phyloP scores from a whole-genome alignment of 2,113 vertebrate species.

The Myocastor coypus region DNA sequence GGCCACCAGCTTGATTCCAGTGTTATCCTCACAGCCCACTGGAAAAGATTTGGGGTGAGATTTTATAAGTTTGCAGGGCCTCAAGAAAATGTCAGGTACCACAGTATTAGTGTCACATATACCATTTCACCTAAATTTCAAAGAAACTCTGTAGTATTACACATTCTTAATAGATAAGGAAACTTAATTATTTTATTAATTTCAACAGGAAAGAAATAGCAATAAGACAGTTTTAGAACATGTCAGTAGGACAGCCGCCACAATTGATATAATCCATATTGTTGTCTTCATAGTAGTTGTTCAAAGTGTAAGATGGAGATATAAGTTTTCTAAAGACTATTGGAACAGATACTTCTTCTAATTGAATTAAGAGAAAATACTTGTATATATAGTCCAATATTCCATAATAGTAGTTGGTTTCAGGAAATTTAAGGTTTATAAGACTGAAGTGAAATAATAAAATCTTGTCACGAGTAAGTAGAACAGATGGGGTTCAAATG shows the following conservation, averaged over 20 bases:
- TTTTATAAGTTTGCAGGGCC: constrained; percentile 43
- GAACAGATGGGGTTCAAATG: background rate
- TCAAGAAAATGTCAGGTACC: background rate
- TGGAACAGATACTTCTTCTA: no score
- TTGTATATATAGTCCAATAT: no score
- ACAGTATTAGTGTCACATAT: background rate
- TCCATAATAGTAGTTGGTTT: no score
- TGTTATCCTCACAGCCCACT: background rate
- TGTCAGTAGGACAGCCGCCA: no score
- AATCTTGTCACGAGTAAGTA: background rate
- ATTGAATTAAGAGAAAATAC: no score
- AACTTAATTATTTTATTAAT: background rate
- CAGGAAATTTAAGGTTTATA: background rate
- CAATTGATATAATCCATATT: no score
- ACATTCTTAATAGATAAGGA: background rate
- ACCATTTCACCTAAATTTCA: background rate
- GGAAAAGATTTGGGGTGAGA: constrained; percentile 59
- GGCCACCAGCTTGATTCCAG: background rate
- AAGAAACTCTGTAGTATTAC: background rate
- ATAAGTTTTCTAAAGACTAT: no score
- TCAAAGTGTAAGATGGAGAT: no score
- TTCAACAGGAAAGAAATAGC: no score
- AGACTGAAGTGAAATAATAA: background rate
- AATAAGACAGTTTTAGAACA: no score
- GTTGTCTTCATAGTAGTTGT: no score